Conservation (phyloP, 2,113 vertebrate genomes). For the Ochotona curzoniae region DNA sequence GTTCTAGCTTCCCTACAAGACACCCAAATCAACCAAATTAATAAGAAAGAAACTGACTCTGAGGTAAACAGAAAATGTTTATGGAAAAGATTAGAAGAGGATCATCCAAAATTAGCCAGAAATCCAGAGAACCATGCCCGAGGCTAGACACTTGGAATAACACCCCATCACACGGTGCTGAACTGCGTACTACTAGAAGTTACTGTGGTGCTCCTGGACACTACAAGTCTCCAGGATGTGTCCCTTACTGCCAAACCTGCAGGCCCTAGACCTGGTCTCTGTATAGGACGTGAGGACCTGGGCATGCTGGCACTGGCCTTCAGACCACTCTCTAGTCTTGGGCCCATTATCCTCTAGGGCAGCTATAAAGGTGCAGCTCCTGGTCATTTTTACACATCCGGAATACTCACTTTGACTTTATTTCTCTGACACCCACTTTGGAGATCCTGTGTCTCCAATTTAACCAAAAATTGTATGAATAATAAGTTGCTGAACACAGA, state of each 20-base stretch:
- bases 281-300: background rate
- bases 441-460: background rate
- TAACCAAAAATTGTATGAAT: background rate
- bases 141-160: background rate
- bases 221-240: background rate
- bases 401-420: background rate
- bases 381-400: background rate
- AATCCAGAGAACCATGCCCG: background rate
- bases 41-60: background rate
- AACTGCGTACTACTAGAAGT: background rate
- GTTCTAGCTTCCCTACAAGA: background rate
- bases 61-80: background rate
- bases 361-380: no score
- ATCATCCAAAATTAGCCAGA: background rate
- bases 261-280: background rate
- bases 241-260: background rate
- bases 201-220: background rate
- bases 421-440: background rate
- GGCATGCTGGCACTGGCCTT: background rate
- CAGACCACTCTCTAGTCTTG: background rate
- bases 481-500: slow-evolving; percentile 25
- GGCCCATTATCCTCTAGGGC: no score
- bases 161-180: background rate
- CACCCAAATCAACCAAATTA: background rate
- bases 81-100: background rate